Evolutionary conservation across 2,888 invertebrate genomes (phyloP).

Genomic region (Cantharis rufa): DNA sequence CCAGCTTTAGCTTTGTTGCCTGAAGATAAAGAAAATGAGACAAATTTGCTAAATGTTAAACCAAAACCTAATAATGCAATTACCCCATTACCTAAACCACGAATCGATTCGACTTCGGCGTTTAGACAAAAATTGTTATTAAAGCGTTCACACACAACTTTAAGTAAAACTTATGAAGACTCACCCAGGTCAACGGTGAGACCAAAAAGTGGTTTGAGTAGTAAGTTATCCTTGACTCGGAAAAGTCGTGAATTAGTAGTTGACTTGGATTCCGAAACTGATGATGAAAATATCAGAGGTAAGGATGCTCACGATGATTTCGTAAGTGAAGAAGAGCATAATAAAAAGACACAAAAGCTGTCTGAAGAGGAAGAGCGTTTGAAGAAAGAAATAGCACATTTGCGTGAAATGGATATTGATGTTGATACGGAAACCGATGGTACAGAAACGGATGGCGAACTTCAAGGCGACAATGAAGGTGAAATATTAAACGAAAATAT

Average conservation of each 20-base stretch:
- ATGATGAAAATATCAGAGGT: conserved; percentile 61
- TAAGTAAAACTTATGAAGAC: conserved; percentile 43
- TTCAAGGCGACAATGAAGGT: conserved; percentile 55
- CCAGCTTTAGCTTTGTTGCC: conserved; percentile 68
- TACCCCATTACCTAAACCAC: not conserved
- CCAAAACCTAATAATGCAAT: conserved; percentile 42
- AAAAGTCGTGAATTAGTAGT: conserved; percentile 63
- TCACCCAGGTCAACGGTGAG: conserved; percentile 9
- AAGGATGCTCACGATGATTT: conserved; percentile 61
- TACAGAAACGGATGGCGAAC: conserved; percentile 73
- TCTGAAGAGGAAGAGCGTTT: conserved; percentile 77
- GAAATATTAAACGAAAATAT: conserved; percentile 38
- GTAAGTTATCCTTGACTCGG: not conserved
- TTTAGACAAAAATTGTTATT: conserved; percentile 34
- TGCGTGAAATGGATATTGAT: conserved; percentile 73
- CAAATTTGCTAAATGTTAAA: not conserved
- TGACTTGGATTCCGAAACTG: conserved; percentile 64
- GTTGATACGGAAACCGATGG: conserved; percentile 84
- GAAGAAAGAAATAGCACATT: conserved; percentile 75
- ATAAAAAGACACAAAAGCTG: conserved; percentile 65
- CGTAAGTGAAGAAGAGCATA: conserved; percentile 69
- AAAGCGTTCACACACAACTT: conserved; percentile 50
- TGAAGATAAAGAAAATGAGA: conserved; percentile 42
- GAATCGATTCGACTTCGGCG: conserved; percentile 4
- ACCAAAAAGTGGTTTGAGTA: not conserved